Conservation (phyloP, 2,888 invertebrate species). For the Drosophila atripex region DNA sequence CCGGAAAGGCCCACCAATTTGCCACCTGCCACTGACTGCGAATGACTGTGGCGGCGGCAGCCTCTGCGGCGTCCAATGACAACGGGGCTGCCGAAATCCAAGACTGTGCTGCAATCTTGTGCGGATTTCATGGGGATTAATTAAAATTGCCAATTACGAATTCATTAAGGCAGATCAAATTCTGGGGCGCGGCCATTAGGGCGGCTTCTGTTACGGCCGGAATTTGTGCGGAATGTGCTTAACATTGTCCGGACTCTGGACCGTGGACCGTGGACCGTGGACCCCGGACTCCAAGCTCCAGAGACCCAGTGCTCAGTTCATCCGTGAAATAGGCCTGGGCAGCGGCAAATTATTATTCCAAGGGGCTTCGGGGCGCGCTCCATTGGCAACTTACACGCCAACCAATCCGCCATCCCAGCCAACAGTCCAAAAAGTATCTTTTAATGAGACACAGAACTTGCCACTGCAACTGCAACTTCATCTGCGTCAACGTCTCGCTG, state of each 20-base stretch:
- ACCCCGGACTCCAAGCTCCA: too few species aligned
- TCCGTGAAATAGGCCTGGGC: slow-evolving; percentile 2
- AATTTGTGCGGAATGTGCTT: slow-evolving; percentile 1
- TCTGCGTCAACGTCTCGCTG: neutral
- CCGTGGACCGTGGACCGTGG: neutral
- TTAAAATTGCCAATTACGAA: slow-evolving; percentile 81
- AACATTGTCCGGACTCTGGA: slow-evolving; percentile 1
- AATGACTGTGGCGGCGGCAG: slow-evolving; percentile 2
- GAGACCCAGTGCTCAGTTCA: slow-evolving; percentile 4
- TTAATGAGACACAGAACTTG: neutral
- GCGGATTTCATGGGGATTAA: slow-evolving; percentile 75
- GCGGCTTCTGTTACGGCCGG: slow-evolving; percentile 32
- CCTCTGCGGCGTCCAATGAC: slow-evolving; percentile 43
- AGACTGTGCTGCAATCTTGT: slow-evolving; percentile 55
- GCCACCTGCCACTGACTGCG: neutral
- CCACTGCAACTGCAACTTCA: neutral
- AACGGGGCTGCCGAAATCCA: slow-evolving; percentile 44
- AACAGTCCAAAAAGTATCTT: neutral
- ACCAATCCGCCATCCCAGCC: neutral
- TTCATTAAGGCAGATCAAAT: slow-evolving; percentile 72
- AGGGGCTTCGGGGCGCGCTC: neutral
- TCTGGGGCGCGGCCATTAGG: slow-evolving; percentile 34
- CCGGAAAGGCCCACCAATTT: neutral
- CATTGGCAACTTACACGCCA: slow-evolving; percentile 5
- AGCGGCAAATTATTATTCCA: neutral